Evolutionary conservation across 2,888 invertebrate genomes (phyloP), one percentile per base, ranked within the genome.

Genomic region (Phrixothrix hirtus): DNA sequence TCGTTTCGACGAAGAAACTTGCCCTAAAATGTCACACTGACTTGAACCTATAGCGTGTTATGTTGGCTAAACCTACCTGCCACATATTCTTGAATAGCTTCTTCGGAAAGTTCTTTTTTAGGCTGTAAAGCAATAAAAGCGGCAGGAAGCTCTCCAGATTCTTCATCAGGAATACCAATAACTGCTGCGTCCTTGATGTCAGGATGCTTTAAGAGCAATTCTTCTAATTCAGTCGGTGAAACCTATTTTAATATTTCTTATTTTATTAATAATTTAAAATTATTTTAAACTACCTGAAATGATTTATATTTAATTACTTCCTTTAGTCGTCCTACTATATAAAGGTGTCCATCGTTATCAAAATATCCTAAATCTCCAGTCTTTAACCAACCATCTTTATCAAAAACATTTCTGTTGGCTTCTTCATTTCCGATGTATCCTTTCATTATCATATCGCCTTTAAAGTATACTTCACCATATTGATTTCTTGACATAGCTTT

Each of bases 191-290:
- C 94, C 2, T 79, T 72, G 0, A 95, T 80, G 14, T 80, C 81
- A 0, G 89, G 86, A 71, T 89, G 87, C 21, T 81, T 79, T 50
- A 87, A 80, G 1, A 92, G 67, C 4, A 88, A 66, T 38, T 79
- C 83, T 72, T 94, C 93, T 14, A 94, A 71, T 72, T 94, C 93
- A 0, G 92, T 92, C 14, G 93, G 93, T 3, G 93, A n/a, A n/a
- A n/a, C n/a, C n/a, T n/a, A n/a, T n/a, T n/a, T n/a, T n/a, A n/a
- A n/a, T n/a, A n/a, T n/a, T n/a, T n/a, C n/a, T n/a, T n/a, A n/a
- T n/a, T n/a, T n/a, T n/a, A n/a, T n/a, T n/a, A n/a, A n/a, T n/a
- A n/a, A n/a, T n/a, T n/a, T n/a, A n/a, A n/a, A n/a, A n/a, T n/a
- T n/a, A n/a, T n/a, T n/a, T n/a, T n/a, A n/a, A n/a, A n/a, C 83